Percentiles rank a stretch among this genome's conserved stretches.
Evolutionary conservation across 2,113 vertebrate species (phyloP).

Genomic region (Upupa epops): DNA sequence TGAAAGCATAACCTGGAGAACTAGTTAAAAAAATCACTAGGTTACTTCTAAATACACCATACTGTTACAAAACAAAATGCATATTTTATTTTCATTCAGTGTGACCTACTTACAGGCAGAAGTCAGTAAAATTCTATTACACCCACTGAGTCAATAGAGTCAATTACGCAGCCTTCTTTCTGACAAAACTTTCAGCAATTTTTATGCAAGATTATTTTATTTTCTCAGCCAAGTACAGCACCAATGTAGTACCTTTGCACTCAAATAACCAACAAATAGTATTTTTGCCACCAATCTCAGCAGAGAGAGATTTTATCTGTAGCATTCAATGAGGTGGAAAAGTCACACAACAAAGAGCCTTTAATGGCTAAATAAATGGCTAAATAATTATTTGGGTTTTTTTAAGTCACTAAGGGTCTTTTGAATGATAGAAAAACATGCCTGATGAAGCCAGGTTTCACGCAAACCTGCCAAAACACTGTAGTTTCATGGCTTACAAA

Average conservation of each 20-base stretch:
- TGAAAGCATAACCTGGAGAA: conserved; percentile 9
- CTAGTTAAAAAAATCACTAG: not conserved
- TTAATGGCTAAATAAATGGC: not conserved
- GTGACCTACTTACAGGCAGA: conserved; percentile 56
- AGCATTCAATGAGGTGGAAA: not conserved
- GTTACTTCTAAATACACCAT: not conserved
- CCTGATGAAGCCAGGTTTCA: not conserved
- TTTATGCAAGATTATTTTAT: conserved; percentile 7
- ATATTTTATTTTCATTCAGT: conserved; percentile 51
- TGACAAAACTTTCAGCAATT: conserved; percentile 21
- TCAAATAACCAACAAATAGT: not conserved
- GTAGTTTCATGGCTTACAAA: not conserved
- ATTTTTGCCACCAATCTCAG: not conserved
- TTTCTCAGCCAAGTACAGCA: conserved; percentile 7
- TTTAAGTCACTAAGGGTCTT: not conserved
- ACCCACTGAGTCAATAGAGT: conserved; percentile 32
- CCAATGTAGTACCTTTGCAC: not conserved
- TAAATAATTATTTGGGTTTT: too few species aligned
- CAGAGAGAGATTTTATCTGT: not conserved
- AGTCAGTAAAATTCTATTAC: conserved; percentile 21
- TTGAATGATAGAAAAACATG: not conserved
- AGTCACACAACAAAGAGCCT: not conserved
- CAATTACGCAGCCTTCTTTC: conserved; percentile 34
- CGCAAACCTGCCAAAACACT: not conserved
- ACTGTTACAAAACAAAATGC: not conserved